Conservation (phyloP, 2,888 invertebrate genomes). For the Cephus runcator region DNA sequence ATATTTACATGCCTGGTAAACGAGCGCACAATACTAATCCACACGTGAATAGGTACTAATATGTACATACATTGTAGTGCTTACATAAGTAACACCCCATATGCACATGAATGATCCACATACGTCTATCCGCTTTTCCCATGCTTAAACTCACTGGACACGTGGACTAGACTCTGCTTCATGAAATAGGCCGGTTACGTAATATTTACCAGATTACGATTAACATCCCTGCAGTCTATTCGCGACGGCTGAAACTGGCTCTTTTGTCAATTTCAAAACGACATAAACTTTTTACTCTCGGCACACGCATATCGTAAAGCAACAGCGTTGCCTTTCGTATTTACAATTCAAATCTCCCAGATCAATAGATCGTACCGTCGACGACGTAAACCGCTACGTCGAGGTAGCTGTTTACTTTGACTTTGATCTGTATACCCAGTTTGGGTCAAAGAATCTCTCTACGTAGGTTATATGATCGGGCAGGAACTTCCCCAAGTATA, state of each 20-base stretch:
- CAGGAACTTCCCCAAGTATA: neutral
- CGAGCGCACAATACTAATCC: neutral
- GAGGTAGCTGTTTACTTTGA: neutral
- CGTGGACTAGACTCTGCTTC: neutral
- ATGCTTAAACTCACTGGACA: neutral
- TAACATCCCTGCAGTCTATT: neutral
- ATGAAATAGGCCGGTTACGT: neutral
- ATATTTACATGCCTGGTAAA: neutral
- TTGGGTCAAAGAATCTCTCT: neutral
- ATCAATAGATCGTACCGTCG: conserved; percentile 36
- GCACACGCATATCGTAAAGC: conserved; percentile 36
- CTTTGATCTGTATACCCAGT: neutral
- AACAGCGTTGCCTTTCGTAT: conserved; percentile 34
- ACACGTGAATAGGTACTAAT: neutral
- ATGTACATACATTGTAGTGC: neutral
- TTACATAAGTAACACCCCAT: neutral
- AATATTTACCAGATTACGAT: neutral
- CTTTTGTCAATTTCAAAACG: neutral
- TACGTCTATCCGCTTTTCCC: too few species aligned
- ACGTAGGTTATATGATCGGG: neutral
- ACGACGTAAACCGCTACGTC: neutral
- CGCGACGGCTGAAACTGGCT: neutral
- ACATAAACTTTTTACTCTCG: conserved; percentile 38
- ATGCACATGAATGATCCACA: neutral
- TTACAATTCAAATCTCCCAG: conserved; percentile 51